Percentiles rank a stretch among this genome's conserved stretches.
These are phyloP conservation scores for Podiceps cristatus DNA, from an alignment of 2,113 vertebrate species.

Conservation along the genomic window DNA sequence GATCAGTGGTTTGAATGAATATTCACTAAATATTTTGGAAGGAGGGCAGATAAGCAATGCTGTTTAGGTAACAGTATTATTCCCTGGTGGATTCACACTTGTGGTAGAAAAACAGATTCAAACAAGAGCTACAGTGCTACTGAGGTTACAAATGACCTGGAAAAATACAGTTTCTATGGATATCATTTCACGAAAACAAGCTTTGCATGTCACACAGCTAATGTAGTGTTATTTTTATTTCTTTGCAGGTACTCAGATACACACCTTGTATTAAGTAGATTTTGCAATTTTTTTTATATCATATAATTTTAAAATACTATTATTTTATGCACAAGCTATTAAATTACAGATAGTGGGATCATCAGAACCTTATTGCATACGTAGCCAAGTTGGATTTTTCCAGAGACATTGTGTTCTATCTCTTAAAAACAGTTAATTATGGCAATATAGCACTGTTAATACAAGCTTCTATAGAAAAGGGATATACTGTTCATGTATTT, in stretches of 20 bases:
- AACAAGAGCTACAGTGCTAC: constrained; percentile 49
- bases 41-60: constrained; percentile 34
- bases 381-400: constrained; percentile 38
- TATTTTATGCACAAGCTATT: constrained; percentile 20
- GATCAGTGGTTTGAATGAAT: neutral
- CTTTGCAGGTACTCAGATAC: neutral
- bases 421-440: constrained; percentile 31
- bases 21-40: constrained; percentile 24
- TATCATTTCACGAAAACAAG: constrained; percentile 42
- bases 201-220: neutral
- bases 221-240: neutral
- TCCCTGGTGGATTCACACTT: constrained; percentile 64
- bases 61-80: constrained; percentile 25
- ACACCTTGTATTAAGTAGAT: neutral
- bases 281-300: neutral
- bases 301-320: neutral
- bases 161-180: constrained; percentile 67
- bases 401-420: neutral
- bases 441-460: neutral
- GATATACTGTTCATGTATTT: constrained; percentile 18
- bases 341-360: neutral
- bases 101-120: constrained; percentile 55
- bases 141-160: constrained; percentile 45
- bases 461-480: neutral
- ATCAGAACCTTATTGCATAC: neutral